These are phyloP conservation scores for Todiramphus chloris DNA, from an alignment of 2,113 vertebrate genomes.

Conservation along the genomic window DNA sequence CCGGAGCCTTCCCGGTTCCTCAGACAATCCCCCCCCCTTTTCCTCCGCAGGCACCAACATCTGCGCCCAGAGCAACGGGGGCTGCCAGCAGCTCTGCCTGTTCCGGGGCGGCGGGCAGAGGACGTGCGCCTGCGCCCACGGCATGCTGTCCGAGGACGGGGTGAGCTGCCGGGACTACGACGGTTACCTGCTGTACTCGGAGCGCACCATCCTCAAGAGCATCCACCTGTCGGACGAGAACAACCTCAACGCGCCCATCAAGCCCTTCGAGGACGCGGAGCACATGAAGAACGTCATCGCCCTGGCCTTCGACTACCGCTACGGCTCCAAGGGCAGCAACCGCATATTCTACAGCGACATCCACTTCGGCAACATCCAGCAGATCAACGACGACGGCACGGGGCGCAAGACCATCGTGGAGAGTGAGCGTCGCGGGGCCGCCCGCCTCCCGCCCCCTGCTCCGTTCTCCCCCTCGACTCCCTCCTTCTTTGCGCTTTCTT, in stretches of 20 bases:
- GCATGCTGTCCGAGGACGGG: constrained; percentile 91
- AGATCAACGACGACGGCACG: constrained; percentile 90
- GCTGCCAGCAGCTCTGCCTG: constrained; percentile 94
- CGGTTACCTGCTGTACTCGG: constrained; percentile 94
- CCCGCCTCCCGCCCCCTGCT: not conserved
- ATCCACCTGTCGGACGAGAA: constrained; percentile 95
- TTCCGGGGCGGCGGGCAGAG: constrained; percentile 81
- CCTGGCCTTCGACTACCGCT: constrained; percentile 91
- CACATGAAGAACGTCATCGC: constrained; percentile 99
- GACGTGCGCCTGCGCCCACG: constrained; percentile 93
- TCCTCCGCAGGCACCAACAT: constrained; percentile 86
- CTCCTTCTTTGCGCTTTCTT: not conserved
- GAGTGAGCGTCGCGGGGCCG: constrained; percentile 75
- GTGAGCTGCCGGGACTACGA: constrained; percentile 91
- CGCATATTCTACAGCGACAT: constrained; percentile 98
- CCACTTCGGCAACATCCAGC: constrained; percentile 98
- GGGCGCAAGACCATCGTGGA: constrained; percentile 92
- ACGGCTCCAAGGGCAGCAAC: constrained; percentile 84
- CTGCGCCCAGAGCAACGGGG: constrained; percentile 89
- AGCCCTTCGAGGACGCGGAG: constrained; percentile 95
- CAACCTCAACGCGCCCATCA: constrained; percentile 94
- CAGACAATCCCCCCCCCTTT: too few species aligned
- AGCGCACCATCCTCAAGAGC: constrained; percentile 97
- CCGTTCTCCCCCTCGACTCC: too few species aligned
- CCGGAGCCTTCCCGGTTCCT: not conserved